phyloP scores from a whole-genome alignment of 2,888 invertebrate genomes.

The Caenorhabditis wallacei region DNA sequence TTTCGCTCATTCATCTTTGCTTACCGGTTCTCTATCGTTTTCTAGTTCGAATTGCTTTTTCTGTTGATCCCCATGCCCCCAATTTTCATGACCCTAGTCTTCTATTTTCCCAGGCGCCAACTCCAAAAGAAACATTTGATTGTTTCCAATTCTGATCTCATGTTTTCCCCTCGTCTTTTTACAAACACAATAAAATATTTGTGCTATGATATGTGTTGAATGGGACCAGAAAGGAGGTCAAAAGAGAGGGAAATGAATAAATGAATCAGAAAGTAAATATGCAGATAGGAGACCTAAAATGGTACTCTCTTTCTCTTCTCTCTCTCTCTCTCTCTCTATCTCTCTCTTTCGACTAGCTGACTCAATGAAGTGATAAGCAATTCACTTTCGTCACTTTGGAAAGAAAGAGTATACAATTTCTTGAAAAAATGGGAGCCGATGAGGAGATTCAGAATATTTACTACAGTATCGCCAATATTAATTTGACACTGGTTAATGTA shows the following conservation, averaged over 20 bases:
- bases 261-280: slow-evolving; percentile 63
- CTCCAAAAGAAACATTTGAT: slow-evolving; percentile 2
- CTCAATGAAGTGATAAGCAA: slow-evolving; percentile 59
- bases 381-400: slow-evolving; percentile 16
- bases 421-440: slow-evolving; percentile 66
- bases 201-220: not conserved
- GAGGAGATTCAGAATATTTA: slow-evolving; percentile 70
- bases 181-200: slow-evolving; percentile 5
- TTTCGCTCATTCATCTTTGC: slow-evolving; percentile 53
- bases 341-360: slow-evolving; percentile 1
- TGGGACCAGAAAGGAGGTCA: not conserved
- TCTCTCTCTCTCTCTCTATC: slow-evolving; percentile 1
- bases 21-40: slow-evolving; percentile 47
- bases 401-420: too few species aligned
- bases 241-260: slow-evolving; percentile 12
- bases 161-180: too few species aligned
- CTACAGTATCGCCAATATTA: slow-evolving; percentile 68
- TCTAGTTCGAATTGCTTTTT: slow-evolving; percentile 27
- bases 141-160: slow-evolving; percentile 46
- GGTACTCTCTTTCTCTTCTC: slow-evolving; percentile 23
- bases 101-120: slow-evolving; percentile 18
- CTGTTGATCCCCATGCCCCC: slow-evolving; percentile 10
- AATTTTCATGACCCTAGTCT: slow-evolving; percentile 46
- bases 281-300: slow-evolving; percentile 21
- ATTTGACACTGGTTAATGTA: slow-evolving; percentile 65